Base-by-base conservation (phyloP, 30 jellyfish, hydroid and myxozoan species). In the Cassiopea andromeda region DNA sequence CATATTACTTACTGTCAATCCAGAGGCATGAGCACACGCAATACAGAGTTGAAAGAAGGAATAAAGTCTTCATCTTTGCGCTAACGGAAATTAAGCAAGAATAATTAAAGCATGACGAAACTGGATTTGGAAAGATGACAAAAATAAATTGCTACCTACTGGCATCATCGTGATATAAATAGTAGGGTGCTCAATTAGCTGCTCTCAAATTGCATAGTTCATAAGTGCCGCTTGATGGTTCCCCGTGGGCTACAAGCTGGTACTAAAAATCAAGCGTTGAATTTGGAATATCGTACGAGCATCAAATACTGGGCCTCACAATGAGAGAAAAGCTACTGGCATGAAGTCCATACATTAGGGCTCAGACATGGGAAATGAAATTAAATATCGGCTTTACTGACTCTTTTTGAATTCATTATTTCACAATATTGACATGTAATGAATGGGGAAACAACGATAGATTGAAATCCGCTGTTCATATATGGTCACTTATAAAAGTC, bases 21-120 rank as follows among this genome's bases (percentile, higher is more conserved):
- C 61, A 48, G 75, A 19, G 69, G 16, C 77, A 72, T 43, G 84
- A 46, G 77, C 91, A 83, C 16, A 83, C 73, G 91, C 84, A 69
- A 73, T 54, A 83, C 91, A 83, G 84, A 75, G 84, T 83, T 47
- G 84, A 83, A 45, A 83, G 73, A 46, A 83, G n/a, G 17, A 83
- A 43, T 10, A 59, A 27, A 45, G 91, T 83, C 78, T 83, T 83
- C 91, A 83, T 83, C 70, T 45, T 83, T 60, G 89, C 69, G 69
- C 77, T 44, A 7, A 49, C 49, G 69, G 64, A 70, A 60, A 69
- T 7, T 12, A 70, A 69, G 47, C 16, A 12, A 69, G 15, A 61
- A 80, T 6, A 61, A 19, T 14, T 4, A 17, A 54, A 54, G 64
- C 64, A 3, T 54, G 12, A 54, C 64, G 12, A 54, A 3, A 54